Percentiles rank a stretch among this genome's conserved stretches.
Conservation (phyloP, 2,113 vertebrate genomes). For the Ctenomys sociabilis region DNA sequence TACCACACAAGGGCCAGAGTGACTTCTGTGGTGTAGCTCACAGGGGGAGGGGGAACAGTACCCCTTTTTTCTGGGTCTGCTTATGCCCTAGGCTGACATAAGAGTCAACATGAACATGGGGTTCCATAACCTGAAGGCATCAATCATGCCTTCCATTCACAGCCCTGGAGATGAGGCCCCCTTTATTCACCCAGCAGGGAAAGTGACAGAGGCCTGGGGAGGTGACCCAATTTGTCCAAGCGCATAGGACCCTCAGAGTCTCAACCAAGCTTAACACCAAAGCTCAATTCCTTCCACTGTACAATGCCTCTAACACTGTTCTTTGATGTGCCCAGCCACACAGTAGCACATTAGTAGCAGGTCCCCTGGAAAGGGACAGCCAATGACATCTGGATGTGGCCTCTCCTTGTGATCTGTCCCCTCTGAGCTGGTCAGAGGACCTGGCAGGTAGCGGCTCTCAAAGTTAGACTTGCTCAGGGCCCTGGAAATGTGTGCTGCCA, state of each 20-base stretch:
- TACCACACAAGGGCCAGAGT: not conserved
- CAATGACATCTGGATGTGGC: not conserved
- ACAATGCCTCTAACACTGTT: no score
- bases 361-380: not conserved
- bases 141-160: not conserved
- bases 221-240: not conserved
- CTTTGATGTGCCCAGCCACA: not conserved
- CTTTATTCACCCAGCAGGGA: not conserved
- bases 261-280: not conserved
- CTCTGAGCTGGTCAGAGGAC: not conserved
- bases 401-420: not conserved
- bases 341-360: not conserved
- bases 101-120: fast-evolving
- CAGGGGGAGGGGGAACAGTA: not conserved
- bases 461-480: not conserved
- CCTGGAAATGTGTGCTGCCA: not conserved
- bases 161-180: not conserved
- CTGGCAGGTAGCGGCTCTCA: not conserved
- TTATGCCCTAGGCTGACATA: not conserved
- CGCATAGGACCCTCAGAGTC: not conserved
- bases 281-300: fast-evolving
- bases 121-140: not conserved
- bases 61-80: not conserved
- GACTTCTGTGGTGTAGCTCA: not conserved
- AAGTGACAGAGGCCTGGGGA: not conserved